Evolutionary conservation across 2,797 vertebrate species (phyloP).

Genomic region (Pempheris klunzingeri): DNA sequence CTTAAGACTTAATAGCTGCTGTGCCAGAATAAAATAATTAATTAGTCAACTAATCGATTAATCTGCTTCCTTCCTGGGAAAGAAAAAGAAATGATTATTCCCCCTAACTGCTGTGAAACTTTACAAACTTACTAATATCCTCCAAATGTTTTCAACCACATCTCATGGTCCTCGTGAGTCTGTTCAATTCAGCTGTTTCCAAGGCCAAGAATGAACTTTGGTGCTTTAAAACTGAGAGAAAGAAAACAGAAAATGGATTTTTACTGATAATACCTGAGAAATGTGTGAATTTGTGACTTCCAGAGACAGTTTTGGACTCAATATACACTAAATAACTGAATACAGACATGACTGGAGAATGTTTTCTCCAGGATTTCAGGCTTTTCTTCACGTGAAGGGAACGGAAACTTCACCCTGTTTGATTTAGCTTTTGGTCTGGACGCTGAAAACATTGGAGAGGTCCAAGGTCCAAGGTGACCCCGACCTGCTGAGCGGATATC

Average conservation of each 20-base stretch:
- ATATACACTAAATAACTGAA: background rate
- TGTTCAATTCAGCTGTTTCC: background rate
- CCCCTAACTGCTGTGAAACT: background rate
- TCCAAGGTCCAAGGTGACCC: constrained; percentile 47
- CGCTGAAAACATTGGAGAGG: background rate
- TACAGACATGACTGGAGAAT: background rate
- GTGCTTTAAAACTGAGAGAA: background rate
- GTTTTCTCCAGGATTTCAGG: background rate
- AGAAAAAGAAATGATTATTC: too few species aligned
- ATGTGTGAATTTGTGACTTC: background rate
- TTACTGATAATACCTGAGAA: background rate
- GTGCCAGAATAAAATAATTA: too few species aligned
- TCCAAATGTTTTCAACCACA: background rate
- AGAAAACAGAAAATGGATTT: background rate
- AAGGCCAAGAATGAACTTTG: background rate
- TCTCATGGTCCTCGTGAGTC: background rate
- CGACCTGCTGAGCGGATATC: background rate
- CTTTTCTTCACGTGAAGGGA: constrained; percentile 14
- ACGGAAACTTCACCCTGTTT: constrained; percentile 9
- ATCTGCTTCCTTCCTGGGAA: too few species aligned
- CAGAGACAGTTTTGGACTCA: background rate
- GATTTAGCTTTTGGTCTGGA: background rate
- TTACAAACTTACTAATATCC: background rate
- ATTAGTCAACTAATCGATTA: too few species aligned
- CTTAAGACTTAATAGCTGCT: too few species aligned